These are phyloP conservation scores for Venturia canescens DNA, from an alignment of 1,140 invertebrate species.

Conservation along the genomic window DNA sequence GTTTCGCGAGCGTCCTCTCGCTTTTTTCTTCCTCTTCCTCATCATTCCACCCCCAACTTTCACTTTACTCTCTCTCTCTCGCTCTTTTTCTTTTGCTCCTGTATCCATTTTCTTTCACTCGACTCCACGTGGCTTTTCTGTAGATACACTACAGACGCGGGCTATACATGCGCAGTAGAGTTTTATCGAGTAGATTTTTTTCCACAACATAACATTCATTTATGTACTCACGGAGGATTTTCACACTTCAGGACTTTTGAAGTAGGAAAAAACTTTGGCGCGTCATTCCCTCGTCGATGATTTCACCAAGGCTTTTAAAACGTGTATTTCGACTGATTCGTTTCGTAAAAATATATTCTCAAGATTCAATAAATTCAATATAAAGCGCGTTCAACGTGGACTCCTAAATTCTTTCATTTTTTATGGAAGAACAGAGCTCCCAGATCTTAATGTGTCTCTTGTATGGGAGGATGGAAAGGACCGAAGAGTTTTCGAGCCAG, in stretches of 20 bases:
- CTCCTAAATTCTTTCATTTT: too few relatives aligned
- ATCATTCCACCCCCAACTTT: neutral
- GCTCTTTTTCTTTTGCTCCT: neutral
- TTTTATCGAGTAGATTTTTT: neutral
- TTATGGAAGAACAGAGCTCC: neutral
- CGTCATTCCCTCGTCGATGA: too few relatives aligned
- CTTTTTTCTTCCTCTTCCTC: slow-evolving; percentile 50
- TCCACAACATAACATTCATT: neutral
- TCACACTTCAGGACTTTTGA: neutral
- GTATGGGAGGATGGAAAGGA: neutral
- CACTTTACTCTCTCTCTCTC: neutral
- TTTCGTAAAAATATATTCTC: too few relatives aligned
- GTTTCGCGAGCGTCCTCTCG: slow-evolving; percentile 60
- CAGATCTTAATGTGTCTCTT: neutral
- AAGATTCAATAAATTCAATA: too few relatives aligned
- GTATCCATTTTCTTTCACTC: neutral
- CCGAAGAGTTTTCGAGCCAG: neutral
- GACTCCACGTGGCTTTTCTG: slow-evolving; percentile 6
- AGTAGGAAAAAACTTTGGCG: too few relatives aligned
- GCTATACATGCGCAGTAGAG: neutral
- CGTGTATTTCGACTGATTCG: too few relatives aligned
- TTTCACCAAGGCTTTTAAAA: too few relatives aligned
- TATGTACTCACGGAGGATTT: neutral
- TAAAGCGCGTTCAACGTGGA: too few relatives aligned
- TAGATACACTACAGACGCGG: neutral